These are phyloP conservation scores for Sylvicapra grimmia DNA, from an alignment of 2,113 vertebrate species.

Conservation along the genomic window DNA sequence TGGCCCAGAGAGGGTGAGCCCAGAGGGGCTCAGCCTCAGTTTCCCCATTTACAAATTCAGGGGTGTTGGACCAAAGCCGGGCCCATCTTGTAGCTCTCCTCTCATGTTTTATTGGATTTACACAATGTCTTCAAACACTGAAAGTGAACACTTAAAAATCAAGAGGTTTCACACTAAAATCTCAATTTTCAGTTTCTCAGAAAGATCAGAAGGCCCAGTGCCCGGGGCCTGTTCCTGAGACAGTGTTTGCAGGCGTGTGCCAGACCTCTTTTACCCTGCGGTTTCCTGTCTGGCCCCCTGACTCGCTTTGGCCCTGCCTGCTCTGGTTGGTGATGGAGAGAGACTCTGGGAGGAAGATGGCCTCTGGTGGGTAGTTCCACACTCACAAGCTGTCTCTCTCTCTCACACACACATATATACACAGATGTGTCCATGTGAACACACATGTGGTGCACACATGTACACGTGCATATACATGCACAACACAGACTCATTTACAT, in stretches of 20 bases:
- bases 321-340: neutral
- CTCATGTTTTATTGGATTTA: neutral
- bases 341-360: neutral
- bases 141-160: neutral
- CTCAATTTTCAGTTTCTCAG: neutral
- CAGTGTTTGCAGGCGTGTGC: neutral
- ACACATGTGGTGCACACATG: accelerated
- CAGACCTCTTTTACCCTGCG: neutral
- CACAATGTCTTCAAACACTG: neutral
- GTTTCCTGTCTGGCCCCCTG: too few relatives aligned
- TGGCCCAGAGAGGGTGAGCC: accelerated
- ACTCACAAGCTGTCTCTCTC: neutral
- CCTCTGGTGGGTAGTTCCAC: neutral
- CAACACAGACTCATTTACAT: neutral
- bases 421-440: neutral
- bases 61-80: neutral
- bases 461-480: accelerated
- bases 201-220: neutral
- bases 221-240: neutral
- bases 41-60: neutral
- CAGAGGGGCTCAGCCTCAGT: neutral
- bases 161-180: neutral
- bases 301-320: neutral
- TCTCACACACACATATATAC: too few relatives aligned
- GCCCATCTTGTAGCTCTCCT: neutral